Base-by-base conservation (phyloP, 2,888 invertebrate species). In the Autographa gamma region DNA sequence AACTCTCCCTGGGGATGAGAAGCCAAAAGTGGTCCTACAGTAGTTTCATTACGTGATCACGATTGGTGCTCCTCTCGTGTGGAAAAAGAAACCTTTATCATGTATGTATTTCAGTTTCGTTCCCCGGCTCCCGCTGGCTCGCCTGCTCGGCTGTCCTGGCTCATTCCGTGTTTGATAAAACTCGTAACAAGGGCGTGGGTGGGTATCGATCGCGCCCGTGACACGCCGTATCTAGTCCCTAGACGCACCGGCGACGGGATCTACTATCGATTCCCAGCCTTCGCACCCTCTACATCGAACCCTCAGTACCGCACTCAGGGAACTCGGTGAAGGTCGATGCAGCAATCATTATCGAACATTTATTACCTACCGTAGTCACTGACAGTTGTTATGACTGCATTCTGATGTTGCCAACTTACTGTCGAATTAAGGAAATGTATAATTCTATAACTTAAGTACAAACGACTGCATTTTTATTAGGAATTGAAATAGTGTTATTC, bases 141-240 rank as follows among this genome's bases (percentile, higher is more conserved):
- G 54, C 62, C 25, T 25, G 68, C 38, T 11, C 48, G 58, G 54
- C 6, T 34, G 67, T 56, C 68, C 66, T 63, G 63, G 31, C 8
- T 64, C 41, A 67, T 69, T 66, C 65, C 43, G 65, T 82, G 63
- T 69, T 70, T 71, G 78, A 76, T 75, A 77, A 80, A 79, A 73
- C 73, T 74, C 60, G 76, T 71, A 77, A 84, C 81, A 79, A 80
- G 85, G 85, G 87, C 86, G 84, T 78, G 80, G 72, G 76, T 70
- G 73, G 73, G 69, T 88, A 91, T 91, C 88, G 91, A 91, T 87
- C 89, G 86, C 88, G 85, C 62, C 79, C 87, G 89, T 90, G 85
- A 86, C 90, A 87, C 76, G 85, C 88, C 77, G 90, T 88, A 80
- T 85, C 90, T 86, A 82, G 80, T 85, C 85, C 85, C 81, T 73